A percentile compares a stretch with the other conserved stretches of the same genome.
Evolutionary conservation across 2,888 invertebrate genomes (phyloP).

Genomic region (Prosapia bicincta): DNA sequence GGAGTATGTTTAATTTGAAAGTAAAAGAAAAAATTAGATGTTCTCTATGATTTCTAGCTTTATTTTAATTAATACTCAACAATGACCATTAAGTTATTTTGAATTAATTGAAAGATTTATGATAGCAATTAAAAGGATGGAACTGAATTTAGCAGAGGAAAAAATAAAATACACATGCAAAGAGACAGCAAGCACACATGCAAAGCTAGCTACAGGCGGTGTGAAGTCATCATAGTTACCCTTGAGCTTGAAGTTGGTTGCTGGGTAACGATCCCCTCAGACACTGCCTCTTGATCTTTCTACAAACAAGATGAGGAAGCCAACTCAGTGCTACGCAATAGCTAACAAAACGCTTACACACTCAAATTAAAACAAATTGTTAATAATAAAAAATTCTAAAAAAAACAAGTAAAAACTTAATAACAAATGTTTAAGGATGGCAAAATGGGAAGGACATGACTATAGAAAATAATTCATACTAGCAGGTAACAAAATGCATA

Average conservation of each 20-base stretch:
- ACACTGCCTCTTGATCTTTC: conserved; percentile 33
- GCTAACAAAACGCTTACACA: conserved; percentile 25
- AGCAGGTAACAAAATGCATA: neutral
- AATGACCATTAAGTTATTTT: too few species aligned
- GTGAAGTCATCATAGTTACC: conserved; percentile 26
- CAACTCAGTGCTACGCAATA: conserved; percentile 25
- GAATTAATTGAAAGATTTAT: too few species aligned
- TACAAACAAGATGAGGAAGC: conserved; percentile 33
- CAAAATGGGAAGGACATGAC: neutral
- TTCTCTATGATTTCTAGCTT: too few species aligned
- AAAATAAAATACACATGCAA: conserved; percentile 6
- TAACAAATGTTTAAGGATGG: neutral
- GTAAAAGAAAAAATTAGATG: too few species aligned
- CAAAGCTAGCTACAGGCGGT: conserved; percentile 1
- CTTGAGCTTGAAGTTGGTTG: conserved; percentile 31
- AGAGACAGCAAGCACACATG: conserved; percentile 1
- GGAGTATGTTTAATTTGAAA: too few species aligned
- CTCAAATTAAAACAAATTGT: neutral
- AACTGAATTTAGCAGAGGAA: neutral
- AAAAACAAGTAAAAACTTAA: neutral
- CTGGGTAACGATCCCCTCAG: conserved; percentile 31
- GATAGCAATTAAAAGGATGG: too few species aligned
- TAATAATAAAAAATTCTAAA: neutral
- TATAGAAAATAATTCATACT: neutral
- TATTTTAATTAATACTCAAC: too few species aligned